These are phyloP conservation scores for Drosophila orosa DNA, from an alignment of 1,140 invertebrate species.

Conservation along the genomic window DNA sequence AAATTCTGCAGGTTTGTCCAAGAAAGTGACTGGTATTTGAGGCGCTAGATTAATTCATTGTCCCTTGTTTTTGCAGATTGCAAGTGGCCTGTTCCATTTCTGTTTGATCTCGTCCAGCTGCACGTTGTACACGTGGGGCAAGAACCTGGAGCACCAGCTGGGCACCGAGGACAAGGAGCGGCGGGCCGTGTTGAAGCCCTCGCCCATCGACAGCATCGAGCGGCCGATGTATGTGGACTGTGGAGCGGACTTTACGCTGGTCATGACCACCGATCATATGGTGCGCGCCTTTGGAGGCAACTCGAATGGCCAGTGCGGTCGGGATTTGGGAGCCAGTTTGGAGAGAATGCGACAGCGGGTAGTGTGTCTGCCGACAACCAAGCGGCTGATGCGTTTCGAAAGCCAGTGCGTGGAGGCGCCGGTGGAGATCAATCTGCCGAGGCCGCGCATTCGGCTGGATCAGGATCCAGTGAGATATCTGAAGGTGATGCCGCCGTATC, in stretches of 20 bases:
- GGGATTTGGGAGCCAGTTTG: constrained; percentile 70
- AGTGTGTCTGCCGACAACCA: constrained; percentile 78
- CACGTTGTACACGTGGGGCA: constrained; percentile 88
- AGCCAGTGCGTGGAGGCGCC: constrained; percentile 80
- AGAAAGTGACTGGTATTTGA: too few species aligned
- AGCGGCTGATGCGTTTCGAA: constrained; percentile 79
- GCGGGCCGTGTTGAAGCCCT: constrained; percentile 84
- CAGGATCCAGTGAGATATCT: constrained; percentile 77
- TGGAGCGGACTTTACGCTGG: constrained; percentile 87
- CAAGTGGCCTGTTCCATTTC: constrained; percentile 88
- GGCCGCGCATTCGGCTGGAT: constrained; percentile 75
- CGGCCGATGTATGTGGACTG: constrained; percentile 85
- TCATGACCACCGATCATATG: constrained; percentile 85
- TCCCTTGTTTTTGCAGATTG: constrained; percentile 84
- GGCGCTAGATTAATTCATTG: not conserved
- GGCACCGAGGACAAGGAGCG: constrained; percentile 86
- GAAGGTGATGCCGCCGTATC: constrained; percentile 80
- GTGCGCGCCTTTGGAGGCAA: constrained; percentile 88
- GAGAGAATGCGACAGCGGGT: constrained; percentile 78
- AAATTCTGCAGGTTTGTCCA: constrained; percentile 87
- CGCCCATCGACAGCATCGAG: constrained; percentile 77
- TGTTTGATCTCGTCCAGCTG: constrained; percentile 87
- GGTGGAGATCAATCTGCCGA: constrained; percentile 77
- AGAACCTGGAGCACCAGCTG: constrained; percentile 89
- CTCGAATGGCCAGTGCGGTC: constrained; percentile 85